Evolutionary conservation across 2,797 vertebrate species (phyloP), one percentile per base, ranked within the genome.

Genomic region (Picus viridis): DNA sequence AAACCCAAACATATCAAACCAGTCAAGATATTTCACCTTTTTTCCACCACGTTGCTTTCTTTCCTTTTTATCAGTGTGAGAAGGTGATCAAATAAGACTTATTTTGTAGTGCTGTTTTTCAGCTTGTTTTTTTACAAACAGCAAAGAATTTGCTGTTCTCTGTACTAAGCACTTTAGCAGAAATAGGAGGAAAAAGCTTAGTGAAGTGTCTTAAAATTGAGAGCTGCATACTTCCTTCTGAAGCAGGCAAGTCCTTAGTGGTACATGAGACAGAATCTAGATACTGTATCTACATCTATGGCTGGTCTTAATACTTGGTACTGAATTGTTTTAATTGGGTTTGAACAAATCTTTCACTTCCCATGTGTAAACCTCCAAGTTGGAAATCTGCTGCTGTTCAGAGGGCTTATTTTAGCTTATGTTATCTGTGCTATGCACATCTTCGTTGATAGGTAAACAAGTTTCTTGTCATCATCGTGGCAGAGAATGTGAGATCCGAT

Each of bases 361-460:
- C 18, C 10, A 53, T 16, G 76, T 53, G 23, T 71, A 34, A 58
- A n/a, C 15, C 0, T 24, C 15, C 16, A 0, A 22, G 19, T 22
- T 24, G 72, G 36, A 16, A 17, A 6, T 77, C 53, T 57, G 29
- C 43, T 89, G n/a, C 54, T 39, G 18, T 39, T 39, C 7, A 32
- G 26, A 10, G 8, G 18, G 23, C 30, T 8, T 32, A 2, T 14
- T 67, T 34, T 12, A 34, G 47, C 23, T 83, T 41, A n/a, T 4
- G 17, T 41, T 24, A n/a, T 18, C 7, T 59, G 20, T 54, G 51
- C 39, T 59, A 0, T 32, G 24, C 9, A 7, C 7, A 17, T 11
- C 12, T 41, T 70, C 17, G 10, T 29, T 36, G 6, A 15, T 36
- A 51, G 8, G 10, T 32, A 20, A 68, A 29, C 24, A 5, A 34